Base-by-base conservation (phyloP, 2,797 vertebrate genomes). In the Gymnodraco acuticeps region DNA sequence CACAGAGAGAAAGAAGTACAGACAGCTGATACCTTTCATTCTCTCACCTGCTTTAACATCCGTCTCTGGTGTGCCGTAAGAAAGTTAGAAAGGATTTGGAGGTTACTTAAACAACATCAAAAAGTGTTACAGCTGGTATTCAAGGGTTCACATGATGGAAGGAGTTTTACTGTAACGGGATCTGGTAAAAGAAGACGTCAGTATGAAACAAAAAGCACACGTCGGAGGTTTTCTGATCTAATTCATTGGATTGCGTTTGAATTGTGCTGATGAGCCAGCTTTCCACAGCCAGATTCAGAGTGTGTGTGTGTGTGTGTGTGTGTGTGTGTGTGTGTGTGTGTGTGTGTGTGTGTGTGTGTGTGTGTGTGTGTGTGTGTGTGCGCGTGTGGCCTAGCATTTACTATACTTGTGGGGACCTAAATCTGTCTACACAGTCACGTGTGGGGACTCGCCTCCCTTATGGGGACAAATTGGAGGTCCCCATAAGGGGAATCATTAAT, bases 11-110 rank as follows among this genome's bases (percentile, higher is more conserved):
- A 19, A 59, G 16, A 38, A 15, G 11, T 10, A 33, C 12, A 45
- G 64, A 70, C 6, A 52, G 15, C 42, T 33, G 42, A 55, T 27
- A 0, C 2, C 46, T 48, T 19, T 51, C 0, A 4, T 27, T 46
- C 6, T 75, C 91, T 94, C 86, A 94, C 88, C 91, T 90, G 87
- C n/a, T 83, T 80, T 88, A 27, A 87, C 81, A 11, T 92, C 89
- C 81, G 43, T 19, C 43, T 91, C 91, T 92, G 87, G 73, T 55
- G 45, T 7, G 54, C 63, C 64, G 69, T 3, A 47, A 70, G 61
- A 62, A 59, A 75, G 77, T 23, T 33, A 64, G 72, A 87, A 60
- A 73, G 68, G 3, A 3, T 45, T 59, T 59, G 6, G 23, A 10
- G 52, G 27, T 78, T 72, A 5, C 64, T 64, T 70, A 55, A 8